phyloP scores from a whole-genome alignment of 2,797 vertebrate species.

The Petrocephalus schoutedeni region DNA sequence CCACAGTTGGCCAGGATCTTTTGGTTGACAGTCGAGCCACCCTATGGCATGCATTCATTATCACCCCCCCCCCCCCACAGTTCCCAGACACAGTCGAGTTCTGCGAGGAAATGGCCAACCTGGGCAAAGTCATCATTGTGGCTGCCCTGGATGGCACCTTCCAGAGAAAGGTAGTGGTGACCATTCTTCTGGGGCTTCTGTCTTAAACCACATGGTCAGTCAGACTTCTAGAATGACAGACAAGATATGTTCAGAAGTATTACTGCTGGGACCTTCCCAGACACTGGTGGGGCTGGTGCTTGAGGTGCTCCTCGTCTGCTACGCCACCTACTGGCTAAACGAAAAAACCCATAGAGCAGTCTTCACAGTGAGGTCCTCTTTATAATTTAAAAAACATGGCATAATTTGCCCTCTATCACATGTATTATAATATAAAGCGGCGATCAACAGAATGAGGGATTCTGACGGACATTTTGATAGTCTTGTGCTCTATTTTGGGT shows the following conservation, averaged over 20 bases:
- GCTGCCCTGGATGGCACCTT: conserved; percentile 94
- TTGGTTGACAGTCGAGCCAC: background rate
- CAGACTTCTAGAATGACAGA: background rate
- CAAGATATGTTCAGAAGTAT: background rate
- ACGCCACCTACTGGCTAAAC: background rate
- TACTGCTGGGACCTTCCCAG: background rate
- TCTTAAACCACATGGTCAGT: background rate
- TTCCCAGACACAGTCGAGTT: conserved; percentile 88
- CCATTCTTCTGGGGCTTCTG: background rate
- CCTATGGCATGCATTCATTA: background rate
- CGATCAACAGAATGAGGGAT: background rate
- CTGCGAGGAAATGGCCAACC: conserved; percentile 87
- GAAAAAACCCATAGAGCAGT: background rate
- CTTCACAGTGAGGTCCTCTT: background rate
- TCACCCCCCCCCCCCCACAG: conserved; percentile 47
- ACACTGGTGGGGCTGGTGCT: background rate
- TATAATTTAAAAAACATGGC: background rate
- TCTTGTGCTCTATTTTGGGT: background rate
- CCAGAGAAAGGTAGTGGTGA: conserved; percentile 79
- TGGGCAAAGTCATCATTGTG: conserved; percentile 85
- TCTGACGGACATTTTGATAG: background rate
- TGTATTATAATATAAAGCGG: background rate
- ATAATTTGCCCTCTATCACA: background rate
- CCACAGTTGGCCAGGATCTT: background rate
- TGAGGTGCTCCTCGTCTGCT: background rate